Conservation (phyloP, 2,797 vertebrate species). For the Mormyrops boulengeri region DNA sequence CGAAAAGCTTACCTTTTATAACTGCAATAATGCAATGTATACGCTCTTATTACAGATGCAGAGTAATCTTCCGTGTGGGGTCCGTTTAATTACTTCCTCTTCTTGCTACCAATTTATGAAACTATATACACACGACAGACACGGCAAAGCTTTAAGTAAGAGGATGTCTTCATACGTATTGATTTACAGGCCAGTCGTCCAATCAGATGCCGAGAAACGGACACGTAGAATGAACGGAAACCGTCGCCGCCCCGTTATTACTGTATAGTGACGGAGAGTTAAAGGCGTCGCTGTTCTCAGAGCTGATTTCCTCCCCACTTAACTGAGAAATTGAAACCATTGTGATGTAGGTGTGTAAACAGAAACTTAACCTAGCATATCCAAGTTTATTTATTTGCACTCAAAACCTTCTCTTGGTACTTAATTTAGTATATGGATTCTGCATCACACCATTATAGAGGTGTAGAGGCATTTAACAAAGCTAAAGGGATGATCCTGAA, state of each 20-base stretch:
- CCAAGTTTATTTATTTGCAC: neutral
- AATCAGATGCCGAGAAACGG: neutral
- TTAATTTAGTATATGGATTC: neutral
- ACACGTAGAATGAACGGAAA: too few species aligned
- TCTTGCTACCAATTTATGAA: neutral
- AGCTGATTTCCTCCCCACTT: neutral
- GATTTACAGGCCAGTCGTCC: neutral
- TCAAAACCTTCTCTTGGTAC: neutral
- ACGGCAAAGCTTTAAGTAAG: neutral
- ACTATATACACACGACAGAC: neutral
- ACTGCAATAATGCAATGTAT: neutral
- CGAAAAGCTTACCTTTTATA: neutral
- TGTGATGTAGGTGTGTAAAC: neutral
- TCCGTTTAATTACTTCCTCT: neutral
- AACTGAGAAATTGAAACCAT: conserved; percentile 9
- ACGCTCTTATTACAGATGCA: neutral
- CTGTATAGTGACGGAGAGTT: neutral
- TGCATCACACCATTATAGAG: neutral
- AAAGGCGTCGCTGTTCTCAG: neutral
- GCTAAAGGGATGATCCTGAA: neutral
- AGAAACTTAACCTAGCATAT: neutral
- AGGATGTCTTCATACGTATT: neutral
- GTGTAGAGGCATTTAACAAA: neutral
- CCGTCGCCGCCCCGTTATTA: neutral
- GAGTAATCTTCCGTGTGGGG: neutral